These are phyloP conservation scores for Polia nebulosa DNA, from an alignment of 2,888 invertebrate genomes.

Conservation along the genomic window DNA sequence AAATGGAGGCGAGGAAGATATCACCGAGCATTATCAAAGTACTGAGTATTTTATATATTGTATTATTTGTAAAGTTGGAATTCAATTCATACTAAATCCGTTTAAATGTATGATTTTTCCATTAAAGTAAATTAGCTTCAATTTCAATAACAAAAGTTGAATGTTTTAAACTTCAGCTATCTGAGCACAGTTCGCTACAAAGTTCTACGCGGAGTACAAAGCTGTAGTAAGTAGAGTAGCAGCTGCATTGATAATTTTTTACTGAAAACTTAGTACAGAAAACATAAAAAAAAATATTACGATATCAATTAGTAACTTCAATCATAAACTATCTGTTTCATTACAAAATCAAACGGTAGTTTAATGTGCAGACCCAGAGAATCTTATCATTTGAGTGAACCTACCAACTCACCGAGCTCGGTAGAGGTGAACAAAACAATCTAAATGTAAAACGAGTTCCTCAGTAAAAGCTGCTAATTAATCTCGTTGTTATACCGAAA, in stretches of 20 bases:
- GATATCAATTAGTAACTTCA: background rate
- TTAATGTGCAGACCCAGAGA: background rate
- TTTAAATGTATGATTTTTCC: background rate
- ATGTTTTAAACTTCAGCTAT: no score
- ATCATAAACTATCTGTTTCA: background rate
- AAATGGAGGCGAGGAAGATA: background rate
- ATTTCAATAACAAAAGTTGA: no score
- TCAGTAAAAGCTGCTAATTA: no score
- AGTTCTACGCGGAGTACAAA: no score
- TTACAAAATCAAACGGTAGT: background rate
- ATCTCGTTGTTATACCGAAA: no score
- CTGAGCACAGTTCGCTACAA: no score
- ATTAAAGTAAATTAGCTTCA: no score
- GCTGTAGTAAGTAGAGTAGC: no score
- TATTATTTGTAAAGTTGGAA: background rate
- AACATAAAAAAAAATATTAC: no score
- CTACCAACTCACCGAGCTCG: background rate
- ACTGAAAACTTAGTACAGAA: no score
- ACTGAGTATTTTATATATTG: background rate
- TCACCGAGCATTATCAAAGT: conserved; percentile 1
- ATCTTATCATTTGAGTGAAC: background rate
- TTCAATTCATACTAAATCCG: background rate
- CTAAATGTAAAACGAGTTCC: background rate
- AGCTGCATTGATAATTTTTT: no score
- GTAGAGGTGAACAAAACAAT: background rate